Conservation (phyloP, 2,113 vertebrate species). For the Antigone vipio region DNA sequence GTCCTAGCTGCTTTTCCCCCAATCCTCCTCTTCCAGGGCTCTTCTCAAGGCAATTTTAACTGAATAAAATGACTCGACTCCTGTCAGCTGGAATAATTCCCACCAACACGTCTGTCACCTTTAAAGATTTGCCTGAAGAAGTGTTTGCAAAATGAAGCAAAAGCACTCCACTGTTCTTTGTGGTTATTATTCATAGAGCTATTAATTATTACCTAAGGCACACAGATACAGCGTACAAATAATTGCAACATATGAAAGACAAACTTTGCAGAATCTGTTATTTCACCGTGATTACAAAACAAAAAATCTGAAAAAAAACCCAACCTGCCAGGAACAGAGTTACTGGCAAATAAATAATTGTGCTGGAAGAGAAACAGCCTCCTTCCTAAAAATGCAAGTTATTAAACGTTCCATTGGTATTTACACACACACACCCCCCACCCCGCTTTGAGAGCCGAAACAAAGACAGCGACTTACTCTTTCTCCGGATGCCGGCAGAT, state of each 20-base stretch:
- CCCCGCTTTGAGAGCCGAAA: background rate
- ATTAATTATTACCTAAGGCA: background rate
- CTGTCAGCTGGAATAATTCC: background rate
- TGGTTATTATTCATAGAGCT: background rate
- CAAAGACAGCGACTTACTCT: constrained; percentile 49
- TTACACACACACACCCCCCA: background rate
- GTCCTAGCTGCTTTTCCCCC: background rate
- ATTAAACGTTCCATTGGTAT: background rate
- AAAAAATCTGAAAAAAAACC: background rate
- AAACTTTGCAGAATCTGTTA: background rate
- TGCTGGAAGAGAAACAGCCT: background rate
- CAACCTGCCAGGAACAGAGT: background rate
- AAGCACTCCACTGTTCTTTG: background rate
- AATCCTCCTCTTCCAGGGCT: background rate
- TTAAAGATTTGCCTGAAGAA: background rate
- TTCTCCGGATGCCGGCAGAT: background rate
- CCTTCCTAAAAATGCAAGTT: background rate
- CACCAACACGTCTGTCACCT: background rate
- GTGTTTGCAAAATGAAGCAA: background rate
- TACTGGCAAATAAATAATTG: background rate
- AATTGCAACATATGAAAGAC: background rate
- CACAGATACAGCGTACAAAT: background rate
- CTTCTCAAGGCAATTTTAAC: background rate
- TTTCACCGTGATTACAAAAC: background rate
- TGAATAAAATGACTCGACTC: background rate